Evolutionary conservation across 1,140 invertebrate genomes (phyloP).

Genomic region (Hirudo medicinalis): DNA sequence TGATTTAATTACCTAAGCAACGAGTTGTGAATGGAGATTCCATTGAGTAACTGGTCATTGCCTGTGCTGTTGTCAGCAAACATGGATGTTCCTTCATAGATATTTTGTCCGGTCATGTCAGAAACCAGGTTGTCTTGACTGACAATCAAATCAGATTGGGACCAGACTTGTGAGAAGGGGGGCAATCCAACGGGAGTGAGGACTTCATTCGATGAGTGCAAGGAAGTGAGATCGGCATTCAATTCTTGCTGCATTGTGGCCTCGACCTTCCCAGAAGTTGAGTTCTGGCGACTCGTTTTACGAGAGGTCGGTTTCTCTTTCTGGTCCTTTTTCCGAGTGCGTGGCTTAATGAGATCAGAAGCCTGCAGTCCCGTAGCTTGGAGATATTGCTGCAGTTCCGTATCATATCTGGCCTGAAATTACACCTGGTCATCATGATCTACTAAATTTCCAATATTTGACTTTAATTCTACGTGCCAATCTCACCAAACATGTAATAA

Average conservation of each 20-base stretch:
- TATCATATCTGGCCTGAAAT: constrained; percentile 22
- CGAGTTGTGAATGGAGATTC: no score
- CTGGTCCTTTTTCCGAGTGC: constrained; percentile 16
- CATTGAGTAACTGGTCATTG: no score
- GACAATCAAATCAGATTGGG: not conserved
- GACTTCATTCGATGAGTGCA: not conserved
- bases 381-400: constrained; percentile 20
- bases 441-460: not conserved
- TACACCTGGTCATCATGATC: not conserved
- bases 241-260: constrained; percentile 1
- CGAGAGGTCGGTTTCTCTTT: constrained; percentile 3
- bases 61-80: no score
- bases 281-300: not conserved
- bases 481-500: not conserved
- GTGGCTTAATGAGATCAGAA: constrained; percentile 22
- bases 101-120: no score
- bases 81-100: no score
- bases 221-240: not conserved
- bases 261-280: not conserved
- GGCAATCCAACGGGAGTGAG: constrained; percentile 12
- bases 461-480: not conserved
- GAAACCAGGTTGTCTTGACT: not conserved
- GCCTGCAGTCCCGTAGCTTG: constrained; percentile 20
- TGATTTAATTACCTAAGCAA: no score
- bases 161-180: constrained; percentile 23